These are phyloP conservation scores for Eupeodes latifasciatus DNA, from an alignment of 2,888 invertebrate genomes.

Conservation along the genomic window DNA sequence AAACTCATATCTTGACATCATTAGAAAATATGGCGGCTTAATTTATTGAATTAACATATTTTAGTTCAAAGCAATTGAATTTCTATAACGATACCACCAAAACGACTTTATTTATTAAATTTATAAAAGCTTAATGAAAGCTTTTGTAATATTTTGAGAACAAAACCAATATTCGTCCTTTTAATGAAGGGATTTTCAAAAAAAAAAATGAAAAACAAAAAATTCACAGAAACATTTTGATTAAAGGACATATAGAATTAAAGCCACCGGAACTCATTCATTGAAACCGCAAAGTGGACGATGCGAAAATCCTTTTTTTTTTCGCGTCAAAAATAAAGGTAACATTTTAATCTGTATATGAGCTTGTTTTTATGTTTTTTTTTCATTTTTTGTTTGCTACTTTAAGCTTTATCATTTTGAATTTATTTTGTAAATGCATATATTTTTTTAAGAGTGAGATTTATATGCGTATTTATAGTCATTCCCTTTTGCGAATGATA, in stretches of 20 bases:
- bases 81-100: too few species aligned
- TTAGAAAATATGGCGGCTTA: too few species aligned
- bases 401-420: constrained; percentile 19
- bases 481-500: neutral
- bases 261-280: constrained; percentile 41
- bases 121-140: too few species aligned
- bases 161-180: too few species aligned
- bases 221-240: constrained; percentile 48
- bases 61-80: too few species aligned
- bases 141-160: too few species aligned
- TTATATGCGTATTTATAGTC: neutral
- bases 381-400: neutral
- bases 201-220: constrained; percentile 18
- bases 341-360: constrained; percentile 6
- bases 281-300: constrained; percentile 58
- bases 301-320: constrained; percentile 27
- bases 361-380: neutral
- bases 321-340: neutral
- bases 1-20: too few species aligned
- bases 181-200: too few species aligned
- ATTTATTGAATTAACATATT: too few species aligned
- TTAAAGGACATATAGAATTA: constrained; percentile 57
- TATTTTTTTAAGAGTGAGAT: neutral
- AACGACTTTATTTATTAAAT: too few species aligned
- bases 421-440: neutral